Percentiles rank a stretch among this genome's conserved stretches.
Evolutionary conservation across 1,140 invertebrate species (phyloP).

Genomic region (Dinoponera quadriceps): DNA sequence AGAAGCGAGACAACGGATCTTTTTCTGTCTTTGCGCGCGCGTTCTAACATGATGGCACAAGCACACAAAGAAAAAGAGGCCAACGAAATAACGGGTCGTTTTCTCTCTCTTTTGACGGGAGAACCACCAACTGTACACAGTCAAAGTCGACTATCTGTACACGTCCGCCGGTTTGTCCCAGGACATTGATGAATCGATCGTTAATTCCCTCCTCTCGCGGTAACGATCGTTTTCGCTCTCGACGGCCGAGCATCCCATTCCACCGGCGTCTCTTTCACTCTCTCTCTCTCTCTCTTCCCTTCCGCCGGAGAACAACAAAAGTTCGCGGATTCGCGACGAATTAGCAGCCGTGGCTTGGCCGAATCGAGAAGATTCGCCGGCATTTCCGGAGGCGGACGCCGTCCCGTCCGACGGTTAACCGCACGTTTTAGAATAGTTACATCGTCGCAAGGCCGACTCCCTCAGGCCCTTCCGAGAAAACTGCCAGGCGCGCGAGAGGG

Average conservation of each 20-base stretch:
- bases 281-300: background rate
- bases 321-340: conserved; percentile 38
- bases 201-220: background rate
- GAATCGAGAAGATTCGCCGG: conserved; percentile 49
- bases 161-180: background rate
- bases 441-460: conserved; percentile 8
- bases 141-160: too few species aligned
- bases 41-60: too few species aligned
- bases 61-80: too few species aligned
- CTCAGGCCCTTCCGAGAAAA: conserved; percentile 54
- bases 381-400: conserved; percentile 59
- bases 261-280: background rate
- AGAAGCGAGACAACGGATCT: too few species aligned
- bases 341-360: conserved; percentile 40
- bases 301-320: conserved; percentile 4
- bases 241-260: background rate
- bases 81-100: too few species aligned
- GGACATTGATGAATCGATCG: conserved; percentile 29
- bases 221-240: conserved; percentile 24
- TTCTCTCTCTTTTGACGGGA: too few species aligned
- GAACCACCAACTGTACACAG: too few species aligned
- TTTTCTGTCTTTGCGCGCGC: too few species aligned
- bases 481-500: conserved; percentile 47
- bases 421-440: conserved; percentile 51
- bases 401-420: conserved; percentile 34